These are phyloP conservation scores for Opisthocomus hoazin DNA, from an alignment of 2,113 vertebrate genomes.

Conservation along the genomic window DNA sequence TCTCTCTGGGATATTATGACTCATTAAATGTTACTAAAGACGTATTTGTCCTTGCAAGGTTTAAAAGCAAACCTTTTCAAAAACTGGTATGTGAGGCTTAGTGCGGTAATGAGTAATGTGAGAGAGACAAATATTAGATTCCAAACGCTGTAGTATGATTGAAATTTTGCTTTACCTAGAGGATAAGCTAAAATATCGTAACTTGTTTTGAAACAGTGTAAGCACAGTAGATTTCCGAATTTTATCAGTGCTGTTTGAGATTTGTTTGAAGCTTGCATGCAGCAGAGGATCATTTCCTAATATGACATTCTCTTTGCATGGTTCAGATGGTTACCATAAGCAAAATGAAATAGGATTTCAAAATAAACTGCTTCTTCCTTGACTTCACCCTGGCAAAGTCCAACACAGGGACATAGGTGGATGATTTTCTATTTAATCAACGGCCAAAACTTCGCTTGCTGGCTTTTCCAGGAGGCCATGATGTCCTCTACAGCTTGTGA, in stretches of 20 bases:
- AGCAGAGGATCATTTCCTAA: neutral
- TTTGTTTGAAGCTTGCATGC: neutral
- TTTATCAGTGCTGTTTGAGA: neutral
- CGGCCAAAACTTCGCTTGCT: neutral
- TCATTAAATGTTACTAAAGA: neutral
- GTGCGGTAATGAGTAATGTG: neutral
- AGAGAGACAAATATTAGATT: neutral
- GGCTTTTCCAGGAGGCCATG: neutral
- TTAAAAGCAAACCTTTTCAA: neutral
- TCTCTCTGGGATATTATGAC: neutral
- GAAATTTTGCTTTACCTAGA: neutral
- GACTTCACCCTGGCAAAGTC: neutral
- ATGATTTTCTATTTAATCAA: neutral
- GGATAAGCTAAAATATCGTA: neutral
- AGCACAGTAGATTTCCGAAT: neutral
- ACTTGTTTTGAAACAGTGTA: neutral
- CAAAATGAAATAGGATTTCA: neutral
- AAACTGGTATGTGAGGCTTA: neutral
- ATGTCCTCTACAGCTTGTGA: neutral
- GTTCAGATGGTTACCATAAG: neutral
- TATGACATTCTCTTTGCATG: neutral
- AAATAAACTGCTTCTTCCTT: neutral
- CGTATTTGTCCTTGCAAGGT: neutral
- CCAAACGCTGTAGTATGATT: neutral
- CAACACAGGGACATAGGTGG: neutral